Conservation (phyloP, 1,140 invertebrate species). For the Drosophila subpulchrella region DNA sequence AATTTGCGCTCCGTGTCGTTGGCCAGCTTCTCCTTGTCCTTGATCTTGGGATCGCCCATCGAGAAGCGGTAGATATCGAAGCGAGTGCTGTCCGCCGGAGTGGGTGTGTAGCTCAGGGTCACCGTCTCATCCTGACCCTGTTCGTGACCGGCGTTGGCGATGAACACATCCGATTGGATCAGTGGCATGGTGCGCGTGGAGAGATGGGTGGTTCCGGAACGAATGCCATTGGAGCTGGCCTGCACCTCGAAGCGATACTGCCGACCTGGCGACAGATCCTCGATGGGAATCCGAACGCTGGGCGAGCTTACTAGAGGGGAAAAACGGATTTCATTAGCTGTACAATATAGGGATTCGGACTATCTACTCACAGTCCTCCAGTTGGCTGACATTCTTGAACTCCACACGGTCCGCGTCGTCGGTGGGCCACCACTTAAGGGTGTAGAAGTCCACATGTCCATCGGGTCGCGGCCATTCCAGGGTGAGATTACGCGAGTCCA, state of each 20-base stretch:
- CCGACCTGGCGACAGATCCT: conserved; percentile 91
- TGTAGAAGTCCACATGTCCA: conserved; percentile 93
- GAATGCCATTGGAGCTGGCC: conserved; percentile 91
- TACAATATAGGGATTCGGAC: not conserved
- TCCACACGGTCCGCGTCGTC: conserved; percentile 85
- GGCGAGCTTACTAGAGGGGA: conserved; percentile 29
- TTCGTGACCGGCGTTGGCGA: conserved; percentile 92
- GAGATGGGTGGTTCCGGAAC: conserved; percentile 89
- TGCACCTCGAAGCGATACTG: conserved; percentile 91
- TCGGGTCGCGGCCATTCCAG: conserved; percentile 93
- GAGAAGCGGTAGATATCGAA: conserved; percentile 94
- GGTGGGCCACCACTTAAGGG: conserved; percentile 90
- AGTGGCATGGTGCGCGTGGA: conserved; percentile 93
- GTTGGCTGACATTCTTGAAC: conserved; percentile 86
- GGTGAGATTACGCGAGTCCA: conserved; percentile 96
- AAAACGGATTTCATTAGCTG: not conserved
- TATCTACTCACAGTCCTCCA: conserved; percentile 53
- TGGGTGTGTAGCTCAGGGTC: conserved; percentile 93
- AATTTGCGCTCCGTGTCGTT: conserved; percentile 93
- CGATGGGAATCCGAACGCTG: conserved; percentile 87
- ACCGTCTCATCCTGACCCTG: conserved; percentile 86
- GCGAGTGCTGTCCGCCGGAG: conserved; percentile 89
- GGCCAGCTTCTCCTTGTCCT: conserved; percentile 90
- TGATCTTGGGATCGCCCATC: conserved; percentile 89
- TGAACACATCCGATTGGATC: conserved; percentile 95